Base-by-base conservation (phyloP, 2,888 invertebrate species). In the Saturnia japonica region DNA sequence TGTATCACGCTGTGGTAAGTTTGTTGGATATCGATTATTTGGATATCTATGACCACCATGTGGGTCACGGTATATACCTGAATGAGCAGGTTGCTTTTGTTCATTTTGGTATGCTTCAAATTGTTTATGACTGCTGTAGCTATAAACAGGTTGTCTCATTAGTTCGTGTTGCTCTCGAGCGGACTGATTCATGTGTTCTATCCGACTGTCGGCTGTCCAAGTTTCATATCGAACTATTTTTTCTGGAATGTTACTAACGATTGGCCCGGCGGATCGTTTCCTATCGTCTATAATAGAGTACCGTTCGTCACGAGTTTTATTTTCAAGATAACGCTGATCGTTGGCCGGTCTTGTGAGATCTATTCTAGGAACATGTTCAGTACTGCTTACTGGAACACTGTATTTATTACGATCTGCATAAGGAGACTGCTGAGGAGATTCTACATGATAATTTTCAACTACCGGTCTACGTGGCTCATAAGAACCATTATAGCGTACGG, bases 231-330 rank as follows among this genome's bases (percentile, higher is more conserved):
- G 88, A 69, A 90, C 83, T 72, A 91, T 89, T 83, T 94, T 94
- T 74, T 93, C 92, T 71, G 94, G 94, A 89, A 94, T 93, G 90
- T 94, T 94, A 79, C 85, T 94, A 57, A 89, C 84, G 54, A 92
- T 89, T 25, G 91, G 88, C 54, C 89, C 91, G 3, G 87, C 82
- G 12, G 88, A 83, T 68, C 94, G 88, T 83, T 94, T 94, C 76
- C 93, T 86, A 68, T 94, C 93, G 80, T 92, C 94, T 75, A 90
- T 89, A 73, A 89, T 84, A 75, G 90, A 89, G 74, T 91, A 82
- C 70, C 93, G 82, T 74, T 93, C 93, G 76, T 93, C 91, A 51
- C 93, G 87, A 76, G 89, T 80, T 82, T 90, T 88, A 77, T 75
- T 87, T 68, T 91, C 91, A 62, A 82, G 72, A 72, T 81, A 87